Evolutionary conservation across 2,113 vertebrate genomes (phyloP), one percentile per base, ranked within the genome.

Genomic region (Nicator chloris): DNA sequence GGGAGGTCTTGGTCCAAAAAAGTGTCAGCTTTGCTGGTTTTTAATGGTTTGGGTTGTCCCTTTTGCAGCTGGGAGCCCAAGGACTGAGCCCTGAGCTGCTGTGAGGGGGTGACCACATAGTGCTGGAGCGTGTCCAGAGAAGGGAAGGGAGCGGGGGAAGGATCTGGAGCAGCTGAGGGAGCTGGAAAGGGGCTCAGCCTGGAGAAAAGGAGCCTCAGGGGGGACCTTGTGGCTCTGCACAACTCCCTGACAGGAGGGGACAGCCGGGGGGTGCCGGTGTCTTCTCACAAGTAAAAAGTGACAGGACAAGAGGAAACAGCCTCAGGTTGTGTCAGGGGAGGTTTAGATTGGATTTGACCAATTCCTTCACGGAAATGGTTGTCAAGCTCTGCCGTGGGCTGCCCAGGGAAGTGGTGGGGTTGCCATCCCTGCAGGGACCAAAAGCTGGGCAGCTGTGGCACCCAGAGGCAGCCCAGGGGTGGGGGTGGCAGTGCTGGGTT

Each of bases 71-170:
- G 37, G 27, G 8, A 47, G 9, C 31, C 42, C 61, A 75, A 89
- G 56, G 69, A 44, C 24, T 35, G 72, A 84, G 73, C 65, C 64
- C 37, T 61, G 54, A 26, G 12, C 30, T 88, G 50, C 35, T 18
- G 2, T 10, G 42, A 4, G 63, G 50, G 63, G 50, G 16, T 31
- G 24, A 49, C 15, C 47, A 47, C 0, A 1, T 0, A 23, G 56
- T 2, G 39, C 13, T 82, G 70, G 47, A 26, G 33, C 2, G 1
- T 42, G 61, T 8, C 30, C 54, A 42, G 66, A 5, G 35, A 19
- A 13, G 31, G 57, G 66, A 27, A 54, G 0, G 1, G 56, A 54
- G 40, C 10, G 40, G 70, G 47, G 33, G 17, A 89, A 61, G 47
- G 45, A 15, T 42, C 42, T 42, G 63, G 79, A 15, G 14, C 8